phyloP scores from a whole-genome alignment of 2,888 invertebrate genomes.

The Leptinotarsa haldemani region DNA sequence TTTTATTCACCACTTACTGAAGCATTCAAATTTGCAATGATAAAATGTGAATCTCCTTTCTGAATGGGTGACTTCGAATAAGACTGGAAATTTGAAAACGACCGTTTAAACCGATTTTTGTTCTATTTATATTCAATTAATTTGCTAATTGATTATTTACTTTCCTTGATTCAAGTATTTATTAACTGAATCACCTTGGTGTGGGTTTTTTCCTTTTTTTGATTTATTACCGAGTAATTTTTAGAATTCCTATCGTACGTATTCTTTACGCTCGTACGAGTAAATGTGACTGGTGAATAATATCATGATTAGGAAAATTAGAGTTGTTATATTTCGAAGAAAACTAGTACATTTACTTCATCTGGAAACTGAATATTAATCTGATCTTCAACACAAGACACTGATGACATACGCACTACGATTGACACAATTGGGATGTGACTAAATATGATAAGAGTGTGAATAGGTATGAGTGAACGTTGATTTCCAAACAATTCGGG shows the following conservation, averaged over 20 bases:
- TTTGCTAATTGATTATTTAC: slow-evolving; percentile 40
- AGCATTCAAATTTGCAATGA: neutral
- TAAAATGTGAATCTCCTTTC: neutral
- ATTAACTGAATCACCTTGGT: slow-evolving; percentile 45
- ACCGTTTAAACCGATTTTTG: slow-evolving; percentile 13
- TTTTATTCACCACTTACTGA: neutral
- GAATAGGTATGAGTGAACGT: too few relatives aligned
- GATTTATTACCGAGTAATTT: slow-evolving; percentile 24
- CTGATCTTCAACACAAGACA: too few relatives aligned
- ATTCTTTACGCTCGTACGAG: neutral
- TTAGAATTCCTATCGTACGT: slow-evolving; percentile 2
- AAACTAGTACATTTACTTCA: too few relatives aligned
- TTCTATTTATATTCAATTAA: slow-evolving; percentile 36
- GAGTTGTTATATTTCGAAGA: too few relatives aligned
- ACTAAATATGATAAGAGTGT: too few relatives aligned
- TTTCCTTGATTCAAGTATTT: slow-evolving; percentile 39
- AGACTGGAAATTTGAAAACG: neutral
- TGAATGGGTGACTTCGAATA: slow-evolving; percentile 1
- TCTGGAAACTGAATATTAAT: too few relatives aligned
- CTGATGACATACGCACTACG: too few relatives aligned
- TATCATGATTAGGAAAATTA: neutral
- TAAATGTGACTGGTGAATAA: neutral
- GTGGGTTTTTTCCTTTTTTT: slow-evolving; percentile 35
- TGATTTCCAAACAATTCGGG: too few relatives aligned
- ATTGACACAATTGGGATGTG: too few relatives aligned